Percentiles rank a stretch among this genome's conserved stretches.
Conservation (phyloP, 2,888 invertebrate genomes). For the Catocala sponsa region DNA sequence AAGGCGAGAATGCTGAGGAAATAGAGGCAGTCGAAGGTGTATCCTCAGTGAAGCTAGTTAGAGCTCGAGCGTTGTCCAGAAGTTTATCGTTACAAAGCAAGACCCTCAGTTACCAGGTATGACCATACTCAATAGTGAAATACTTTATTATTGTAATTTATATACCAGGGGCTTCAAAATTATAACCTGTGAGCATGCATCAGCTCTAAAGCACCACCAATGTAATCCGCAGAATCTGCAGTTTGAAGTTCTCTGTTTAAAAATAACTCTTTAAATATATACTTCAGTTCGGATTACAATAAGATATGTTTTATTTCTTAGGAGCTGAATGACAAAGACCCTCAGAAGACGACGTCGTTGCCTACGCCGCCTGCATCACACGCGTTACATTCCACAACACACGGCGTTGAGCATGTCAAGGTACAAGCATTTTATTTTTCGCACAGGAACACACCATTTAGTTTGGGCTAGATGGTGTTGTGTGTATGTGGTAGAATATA, state of each 20-base stretch:
- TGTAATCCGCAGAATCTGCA: no score
- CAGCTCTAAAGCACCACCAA: no score
- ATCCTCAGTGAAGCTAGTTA: conserved; percentile 92
- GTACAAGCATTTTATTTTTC: conserved; percentile 49
- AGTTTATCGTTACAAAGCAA: conserved; percentile 92
- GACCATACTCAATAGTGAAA: not conserved
- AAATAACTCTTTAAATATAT: not conserved
- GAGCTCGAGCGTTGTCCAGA: conserved; percentile 91
- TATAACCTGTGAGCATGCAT: no score
- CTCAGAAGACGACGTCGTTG: conserved; percentile 75
- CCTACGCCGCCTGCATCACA: conserved; percentile 81
- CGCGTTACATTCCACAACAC: conserved; percentile 83
- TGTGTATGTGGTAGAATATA: no score
- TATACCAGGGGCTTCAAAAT: no score
- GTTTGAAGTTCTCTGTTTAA: not conserved
- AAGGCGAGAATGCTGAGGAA: conserved; percentile 91
- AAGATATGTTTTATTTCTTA: conserved; percentile 54
- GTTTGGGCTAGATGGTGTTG: no score
- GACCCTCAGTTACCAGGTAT: conserved; percentile 90
- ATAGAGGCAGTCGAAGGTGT: conserved; percentile 91
- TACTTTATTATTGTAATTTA: no score
- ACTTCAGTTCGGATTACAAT: not conserved
- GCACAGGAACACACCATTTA: no score
- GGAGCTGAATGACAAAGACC: conserved; percentile 87
- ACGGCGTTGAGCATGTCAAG: conserved; percentile 85